Evolutionary conservation across 2,113 vertebrate species (phyloP), one percentile per base, ranked within the genome.

Genomic region (Toxotes chatareus): DNA sequence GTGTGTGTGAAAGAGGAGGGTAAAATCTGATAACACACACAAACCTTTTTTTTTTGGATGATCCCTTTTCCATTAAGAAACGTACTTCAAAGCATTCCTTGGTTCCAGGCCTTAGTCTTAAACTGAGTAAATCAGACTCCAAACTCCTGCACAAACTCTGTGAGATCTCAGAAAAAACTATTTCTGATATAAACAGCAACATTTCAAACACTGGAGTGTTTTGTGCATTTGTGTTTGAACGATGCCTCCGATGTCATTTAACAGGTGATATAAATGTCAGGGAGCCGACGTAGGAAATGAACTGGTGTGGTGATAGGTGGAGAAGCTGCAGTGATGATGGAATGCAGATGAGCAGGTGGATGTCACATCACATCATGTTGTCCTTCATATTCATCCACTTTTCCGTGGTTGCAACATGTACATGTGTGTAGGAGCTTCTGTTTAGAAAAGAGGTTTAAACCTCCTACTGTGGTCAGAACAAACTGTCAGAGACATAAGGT

Each of bases 61-160:
- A 55, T 63, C 21, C 19, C 3, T 62, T 55, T 53, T 44, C 47
- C 36, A 78, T 68, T 68, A 27, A 59, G 40, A 73, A n/a, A 5
- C 10, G 0, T 1, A 6, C 49, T 44, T 66, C 13, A 76, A 57
- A 57, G 38, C 4, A 23, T 56, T 23, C 16, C n/a, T 47, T 4
- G 14, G 38, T 31, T 53, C 13, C 3, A 36, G 56, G 19, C 12
- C 4, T 40, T 32, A 10, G 32, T 46, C 3, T 3, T 5, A 64
- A 14, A 51, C n/a, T 10, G 27, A 38, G 73, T 31, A 19, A 64
- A 13, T 55, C 14, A 51, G 3, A 53, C 46, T 49, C 57, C 31
- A 49, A 40, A 40, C 7, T 40, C 9, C 38, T 40, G 38, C 38
- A 40, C 38, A 40, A 40, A 13, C 13, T 46, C 44, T 27, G 51